phyloP scores from a whole-genome alignment of 2,797 vertebrate genomes.

The Typhlichthys eigenmanni region DNA sequence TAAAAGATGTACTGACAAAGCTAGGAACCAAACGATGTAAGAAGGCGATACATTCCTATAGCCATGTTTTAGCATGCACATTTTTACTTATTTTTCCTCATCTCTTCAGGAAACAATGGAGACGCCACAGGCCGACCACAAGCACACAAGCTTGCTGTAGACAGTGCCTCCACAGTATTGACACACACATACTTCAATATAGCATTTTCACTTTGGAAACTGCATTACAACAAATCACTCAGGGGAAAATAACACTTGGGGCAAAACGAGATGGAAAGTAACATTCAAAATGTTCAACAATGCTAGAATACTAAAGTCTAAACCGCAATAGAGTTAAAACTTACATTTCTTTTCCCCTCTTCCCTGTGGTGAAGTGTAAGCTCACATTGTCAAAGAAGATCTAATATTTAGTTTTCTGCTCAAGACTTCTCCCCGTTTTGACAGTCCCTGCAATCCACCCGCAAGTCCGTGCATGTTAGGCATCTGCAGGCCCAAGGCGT shows the following conservation, averaged over 20 bases:
- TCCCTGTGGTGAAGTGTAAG: constrained; percentile 9
- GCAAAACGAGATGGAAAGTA: constrained; percentile 23
- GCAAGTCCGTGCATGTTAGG: constrained; percentile 47
- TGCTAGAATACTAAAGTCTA: constrained; percentile 24
- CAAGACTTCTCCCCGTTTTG: constrained; percentile 20
- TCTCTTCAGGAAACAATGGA: constrained; percentile 33
- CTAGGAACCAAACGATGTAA: constrained; percentile 24
- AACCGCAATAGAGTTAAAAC: constrained; percentile 37
- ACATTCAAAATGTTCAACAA: constrained; percentile 29
- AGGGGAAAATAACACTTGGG: constrained; percentile 19
- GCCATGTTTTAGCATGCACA: constrained; percentile 17
- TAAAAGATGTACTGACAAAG: constrained; percentile 20
- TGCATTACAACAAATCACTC: constrained; percentile 40
- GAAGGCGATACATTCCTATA: constrained; percentile 21
- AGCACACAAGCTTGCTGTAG: constrained; percentile 40
- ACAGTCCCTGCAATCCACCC: constrained; percentile 39
- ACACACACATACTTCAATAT: constrained; percentile 35
- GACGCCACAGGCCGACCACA: constrained; percentile 45
- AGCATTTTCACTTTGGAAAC: constrained; percentile 45
- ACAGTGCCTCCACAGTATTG: constrained; percentile 34
- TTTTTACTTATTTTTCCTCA: constrained; percentile 31
- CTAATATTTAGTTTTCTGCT: constrained; percentile 3
- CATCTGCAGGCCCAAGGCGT: constrained; percentile 22
- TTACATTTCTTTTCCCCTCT: constrained; percentile 48
- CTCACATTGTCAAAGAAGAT: constrained; percentile 17